Evolutionary conservation across 2,888 invertebrate genomes (phyloP).

Genomic region (Heliconius ethilla): DNA sequence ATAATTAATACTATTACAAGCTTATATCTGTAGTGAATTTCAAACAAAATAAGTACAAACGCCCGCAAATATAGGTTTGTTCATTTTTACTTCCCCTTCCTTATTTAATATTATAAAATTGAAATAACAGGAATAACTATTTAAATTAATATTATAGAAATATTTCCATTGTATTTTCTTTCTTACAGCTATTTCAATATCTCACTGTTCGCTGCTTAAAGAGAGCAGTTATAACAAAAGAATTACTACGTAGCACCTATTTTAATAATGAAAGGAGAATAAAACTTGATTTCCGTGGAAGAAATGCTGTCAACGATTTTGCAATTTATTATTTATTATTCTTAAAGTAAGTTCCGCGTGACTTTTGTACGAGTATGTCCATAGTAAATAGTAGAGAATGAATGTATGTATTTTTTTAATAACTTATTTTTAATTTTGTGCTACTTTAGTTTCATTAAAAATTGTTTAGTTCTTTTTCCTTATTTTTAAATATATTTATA

Average conservation of each 20-base stretch:
- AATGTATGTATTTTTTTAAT: too few relatives aligned
- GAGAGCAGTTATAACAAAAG: slow-evolving; percentile 16
- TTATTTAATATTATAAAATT: background rate
- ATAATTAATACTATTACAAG: too few relatives aligned
- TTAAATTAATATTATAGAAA: slow-evolving; percentile 16
- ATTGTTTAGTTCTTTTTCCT: too few relatives aligned
- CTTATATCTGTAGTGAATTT: too few relatives aligned
- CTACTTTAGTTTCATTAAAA: too few relatives aligned
- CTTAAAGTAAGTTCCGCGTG: background rate
- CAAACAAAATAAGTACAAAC: too few relatives aligned
- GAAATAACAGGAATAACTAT: background rate
- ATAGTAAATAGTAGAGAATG: background rate
- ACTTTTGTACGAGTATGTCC: background rate
- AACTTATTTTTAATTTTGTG: too few relatives aligned
- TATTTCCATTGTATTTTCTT: slow-evolving; percentile 6
- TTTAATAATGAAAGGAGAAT: slow-evolving; percentile 11
- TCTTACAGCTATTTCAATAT: slow-evolving; percentile 24
- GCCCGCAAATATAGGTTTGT: too few relatives aligned
- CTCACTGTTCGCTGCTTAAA: background rate
- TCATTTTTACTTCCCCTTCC: background rate
- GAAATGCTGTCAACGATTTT: slow-evolving; percentile 1
- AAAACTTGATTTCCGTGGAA: slow-evolving; percentile 1
- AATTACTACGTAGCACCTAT: slow-evolving; percentile 13
- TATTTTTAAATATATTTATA: too few relatives aligned
- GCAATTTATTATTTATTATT: background rate